Evolutionary conservation across 2,113 vertebrate genomes (phyloP).

Genomic region (Furnarius figulus): DNA sequence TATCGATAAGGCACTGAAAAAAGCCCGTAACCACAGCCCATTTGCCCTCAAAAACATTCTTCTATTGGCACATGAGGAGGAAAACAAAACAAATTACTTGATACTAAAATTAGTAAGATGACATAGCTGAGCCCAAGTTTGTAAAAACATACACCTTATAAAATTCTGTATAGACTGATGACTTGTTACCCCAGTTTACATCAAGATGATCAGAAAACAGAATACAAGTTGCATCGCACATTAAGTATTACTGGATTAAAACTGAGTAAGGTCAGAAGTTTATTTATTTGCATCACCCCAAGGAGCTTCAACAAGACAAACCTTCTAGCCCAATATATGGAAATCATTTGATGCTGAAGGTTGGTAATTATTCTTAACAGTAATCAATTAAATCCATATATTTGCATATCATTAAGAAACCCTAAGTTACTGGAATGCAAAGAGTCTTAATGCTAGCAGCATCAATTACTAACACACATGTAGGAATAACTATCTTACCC

Average conservation of each 20-base stretch:
- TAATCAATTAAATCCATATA: neutral
- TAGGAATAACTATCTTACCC: neutral
- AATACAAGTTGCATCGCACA: neutral
- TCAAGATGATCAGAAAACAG: neutral
- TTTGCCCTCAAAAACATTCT: neutral
- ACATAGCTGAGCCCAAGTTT: neutral
- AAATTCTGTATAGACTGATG: neutral
- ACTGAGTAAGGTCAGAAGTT: neutral
- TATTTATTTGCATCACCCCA: neutral
- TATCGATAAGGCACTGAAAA: neutral
- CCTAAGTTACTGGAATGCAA: neutral
- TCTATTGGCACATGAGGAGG: neutral
- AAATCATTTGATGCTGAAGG: neutral
- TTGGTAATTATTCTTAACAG: neutral
- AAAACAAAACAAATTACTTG: neutral
- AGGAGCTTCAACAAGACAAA: neutral
- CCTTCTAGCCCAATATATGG: neutral
- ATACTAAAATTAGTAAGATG: neutral
- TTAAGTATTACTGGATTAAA: neutral
- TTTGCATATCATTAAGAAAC: neutral
- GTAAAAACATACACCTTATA: neutral
- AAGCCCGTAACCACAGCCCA: neutral
- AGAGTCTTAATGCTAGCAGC: neutral
- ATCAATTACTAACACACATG: neutral
- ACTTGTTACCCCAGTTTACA: neutral